phyloP scores from a whole-genome alignment of 37 sponge, comb jelly and placozoan genomes.

The Cladorhizidae sp. region DNA sequence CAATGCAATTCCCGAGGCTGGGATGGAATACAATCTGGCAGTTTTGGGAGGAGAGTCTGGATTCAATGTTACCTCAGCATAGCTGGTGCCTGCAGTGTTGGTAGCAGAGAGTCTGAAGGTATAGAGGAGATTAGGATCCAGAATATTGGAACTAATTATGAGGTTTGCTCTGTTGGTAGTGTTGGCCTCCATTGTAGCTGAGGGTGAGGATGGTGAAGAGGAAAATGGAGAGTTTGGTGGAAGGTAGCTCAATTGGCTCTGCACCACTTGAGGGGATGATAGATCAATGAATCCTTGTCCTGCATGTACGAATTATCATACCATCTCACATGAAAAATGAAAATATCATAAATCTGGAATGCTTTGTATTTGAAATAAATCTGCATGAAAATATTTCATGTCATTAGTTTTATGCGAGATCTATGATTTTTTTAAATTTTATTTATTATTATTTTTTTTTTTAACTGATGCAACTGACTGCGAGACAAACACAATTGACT shows the following conservation, averaged over 20 bases:
- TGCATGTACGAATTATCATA: neutral
- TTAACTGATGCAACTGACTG: too few relatives aligned
- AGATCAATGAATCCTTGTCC: conserved; percentile 57
- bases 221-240: neutral
- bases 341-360: too few relatives aligned
- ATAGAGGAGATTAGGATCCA: conserved; percentile 29
- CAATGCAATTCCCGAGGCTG: conserved; percentile 52
- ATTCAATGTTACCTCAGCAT: conserved; percentile 25
- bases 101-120: conserved; percentile 58
- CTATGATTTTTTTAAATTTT: too few relatives aligned
- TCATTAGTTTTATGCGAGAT: too few relatives aligned
- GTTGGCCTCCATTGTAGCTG: neutral
- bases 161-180: conserved; percentile 42
- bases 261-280: neutral
- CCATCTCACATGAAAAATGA: too few relatives aligned
- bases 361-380: too few relatives aligned
- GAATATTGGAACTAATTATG: conserved; percentile 24
- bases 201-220: neutral
- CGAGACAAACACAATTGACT: too few relatives aligned
- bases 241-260: conserved; percentile 14
- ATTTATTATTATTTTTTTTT: too few relatives aligned
- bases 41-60: conserved; percentile 33
- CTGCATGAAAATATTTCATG: too few relatives aligned
- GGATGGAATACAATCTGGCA: conserved; percentile 11
- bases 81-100: conserved; percentile 13